Conservation (phyloP, 2,113 vertebrate genomes). For the Ramphastos sulfuratus region DNA sequence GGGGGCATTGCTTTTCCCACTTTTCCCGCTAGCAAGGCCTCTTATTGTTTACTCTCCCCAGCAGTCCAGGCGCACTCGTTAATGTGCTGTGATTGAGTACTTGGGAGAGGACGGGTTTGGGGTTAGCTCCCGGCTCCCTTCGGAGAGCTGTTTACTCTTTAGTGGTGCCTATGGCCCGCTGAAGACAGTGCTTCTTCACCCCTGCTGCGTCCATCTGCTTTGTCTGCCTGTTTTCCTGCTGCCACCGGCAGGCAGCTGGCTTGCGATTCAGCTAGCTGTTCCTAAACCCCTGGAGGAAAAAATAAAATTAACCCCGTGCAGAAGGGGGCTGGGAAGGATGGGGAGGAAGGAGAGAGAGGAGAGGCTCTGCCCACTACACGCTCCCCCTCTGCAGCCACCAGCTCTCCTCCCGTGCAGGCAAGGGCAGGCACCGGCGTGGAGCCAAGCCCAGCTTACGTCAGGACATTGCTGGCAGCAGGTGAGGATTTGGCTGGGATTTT, state of each 20-base stretch:
- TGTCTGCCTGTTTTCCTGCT: constrained; percentile 68
- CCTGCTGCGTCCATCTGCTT: constrained; percentile 75
- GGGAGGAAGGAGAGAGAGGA: not conserved
- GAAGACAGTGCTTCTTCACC: constrained; percentile 67
- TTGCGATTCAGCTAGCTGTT: constrained; percentile 51
- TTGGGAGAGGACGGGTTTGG: constrained; percentile 40
- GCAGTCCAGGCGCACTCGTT: constrained; percentile 51
- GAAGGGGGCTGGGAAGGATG: constrained; percentile 32
- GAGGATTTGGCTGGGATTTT: not conserved
- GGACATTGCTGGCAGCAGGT: not conserved
- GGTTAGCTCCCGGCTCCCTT: constrained; percentile 60
- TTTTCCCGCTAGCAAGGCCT: constrained; percentile 46
- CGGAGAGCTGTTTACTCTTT: constrained; percentile 70
- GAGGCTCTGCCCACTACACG: not conserved
- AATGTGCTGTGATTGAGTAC: constrained; percentile 66
- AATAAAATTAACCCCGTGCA: constrained; percentile 58
- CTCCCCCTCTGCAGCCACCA: not conserved
- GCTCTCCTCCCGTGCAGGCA: not conserved
- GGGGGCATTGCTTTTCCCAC: constrained; percentile 43
- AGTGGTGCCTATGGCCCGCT: constrained; percentile 51
- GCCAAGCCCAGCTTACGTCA: not conserved
- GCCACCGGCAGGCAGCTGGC: constrained; percentile 73
- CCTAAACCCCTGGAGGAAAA: constrained; percentile 62
- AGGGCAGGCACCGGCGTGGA: not conserved
- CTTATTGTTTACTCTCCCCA: constrained; percentile 59